These are phyloP conservation scores for Champsocephalus gunnari DNA, from an alignment of 2,797 vertebrate genomes.

Conservation along the genomic window DNA sequence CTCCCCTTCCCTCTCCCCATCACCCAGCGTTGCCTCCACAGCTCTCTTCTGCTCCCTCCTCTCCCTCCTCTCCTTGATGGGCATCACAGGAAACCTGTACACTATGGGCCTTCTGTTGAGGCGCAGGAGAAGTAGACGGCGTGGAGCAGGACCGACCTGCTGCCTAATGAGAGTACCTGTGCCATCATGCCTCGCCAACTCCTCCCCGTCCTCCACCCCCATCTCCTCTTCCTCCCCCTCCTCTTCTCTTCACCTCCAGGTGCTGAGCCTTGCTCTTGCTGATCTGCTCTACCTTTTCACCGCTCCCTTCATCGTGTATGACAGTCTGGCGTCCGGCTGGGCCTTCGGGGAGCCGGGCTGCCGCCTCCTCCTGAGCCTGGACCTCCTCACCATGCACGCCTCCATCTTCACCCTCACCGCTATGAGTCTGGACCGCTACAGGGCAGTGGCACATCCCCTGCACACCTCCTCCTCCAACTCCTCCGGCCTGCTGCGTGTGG, in stretches of 20 bases:
- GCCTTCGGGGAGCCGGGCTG: constrained; percentile 89
- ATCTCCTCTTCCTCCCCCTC: constrained; percentile 80
- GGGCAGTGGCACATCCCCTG: constrained; percentile 87
- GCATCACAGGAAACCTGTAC: constrained; percentile 89
- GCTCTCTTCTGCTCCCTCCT: constrained; percentile 86
- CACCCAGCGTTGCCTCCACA: constrained; percentile 84
- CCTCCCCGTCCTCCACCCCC: constrained; percentile 79
- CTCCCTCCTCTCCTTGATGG: constrained; percentile 86
- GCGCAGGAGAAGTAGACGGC: constrained; percentile 77
- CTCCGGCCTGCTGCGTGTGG: constrained; percentile 82
- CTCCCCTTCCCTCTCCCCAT: constrained; percentile 80
- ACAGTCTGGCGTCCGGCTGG: constrained; percentile 88
- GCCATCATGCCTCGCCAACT: constrained; percentile 73
- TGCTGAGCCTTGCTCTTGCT: constrained; percentile 89
- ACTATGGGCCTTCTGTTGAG: constrained; percentile 85
- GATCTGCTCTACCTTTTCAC: constrained; percentile 91
- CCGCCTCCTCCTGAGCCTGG: constrained; percentile 88
- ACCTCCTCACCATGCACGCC: constrained; percentile 92
- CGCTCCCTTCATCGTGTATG: constrained; percentile 89
- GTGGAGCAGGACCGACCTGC: constrained; percentile 59
- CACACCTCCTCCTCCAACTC: constrained; percentile 83
- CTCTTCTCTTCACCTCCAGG: constrained; percentile 88
- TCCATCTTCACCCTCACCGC: constrained; percentile 90
- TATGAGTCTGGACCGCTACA: constrained; percentile 90
- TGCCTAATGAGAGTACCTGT: constrained; percentile 69